These are phyloP conservation scores for Macropis europaea DNA, from an alignment of 2,888 invertebrate species.

Conservation along the genomic window DNA sequence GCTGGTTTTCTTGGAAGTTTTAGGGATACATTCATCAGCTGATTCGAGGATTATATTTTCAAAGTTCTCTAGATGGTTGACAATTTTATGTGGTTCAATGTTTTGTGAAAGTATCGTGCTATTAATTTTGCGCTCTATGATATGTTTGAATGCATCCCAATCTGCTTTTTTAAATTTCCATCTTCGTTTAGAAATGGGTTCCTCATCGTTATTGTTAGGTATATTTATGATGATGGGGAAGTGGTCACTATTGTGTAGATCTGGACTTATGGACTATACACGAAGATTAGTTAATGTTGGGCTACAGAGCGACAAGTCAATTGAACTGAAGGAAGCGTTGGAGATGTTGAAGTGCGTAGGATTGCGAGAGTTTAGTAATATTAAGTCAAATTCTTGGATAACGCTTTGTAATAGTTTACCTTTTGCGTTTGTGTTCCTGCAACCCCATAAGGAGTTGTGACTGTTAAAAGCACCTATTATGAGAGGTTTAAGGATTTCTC, in stretches of 20 bases:
- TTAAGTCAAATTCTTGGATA: too few relatives aligned
- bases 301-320: background rate
- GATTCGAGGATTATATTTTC: slow-evolving; percentile 11
- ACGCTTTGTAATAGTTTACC: background rate
- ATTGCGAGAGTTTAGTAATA: too few relatives aligned
- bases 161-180: background rate
- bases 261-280: too few relatives aligned
- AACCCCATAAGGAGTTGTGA: background rate
- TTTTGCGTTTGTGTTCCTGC: background rate
- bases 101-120: too few relatives aligned
- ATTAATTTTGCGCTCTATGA: too few relatives aligned
- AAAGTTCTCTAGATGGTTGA: background rate
- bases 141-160: too few relatives aligned
- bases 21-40: slow-evolving; percentile 14
- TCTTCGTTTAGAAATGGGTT: background rate
- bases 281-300: too few relatives aligned
- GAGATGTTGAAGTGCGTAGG: too few relatives aligned
- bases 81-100: too few relatives aligned
- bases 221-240: too few relatives aligned
- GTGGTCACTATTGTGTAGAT: too few relatives aligned
- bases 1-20: background rate
- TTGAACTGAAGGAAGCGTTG: background rate
- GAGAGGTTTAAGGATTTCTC: too few relatives aligned
- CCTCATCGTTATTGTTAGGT: background rate
- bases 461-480: background rate